Conservation (phyloP, 2,888 invertebrate species). For the Hirtodrosophila confusa region DNA sequence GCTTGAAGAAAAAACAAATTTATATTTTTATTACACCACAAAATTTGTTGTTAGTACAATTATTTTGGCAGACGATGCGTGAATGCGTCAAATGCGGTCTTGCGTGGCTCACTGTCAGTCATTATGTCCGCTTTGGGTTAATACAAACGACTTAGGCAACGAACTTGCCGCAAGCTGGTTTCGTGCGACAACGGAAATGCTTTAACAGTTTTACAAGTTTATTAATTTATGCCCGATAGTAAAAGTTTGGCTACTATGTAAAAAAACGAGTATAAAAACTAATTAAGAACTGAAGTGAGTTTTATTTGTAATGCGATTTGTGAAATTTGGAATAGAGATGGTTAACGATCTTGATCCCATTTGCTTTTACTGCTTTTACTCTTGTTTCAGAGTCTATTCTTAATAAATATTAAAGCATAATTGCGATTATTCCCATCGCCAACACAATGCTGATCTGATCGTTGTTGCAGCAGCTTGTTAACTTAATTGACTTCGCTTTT, state of each 20-base stretch:
- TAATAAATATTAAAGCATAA: slow-evolving; percentile 26
- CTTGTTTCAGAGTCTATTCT: slow-evolving; percentile 8
- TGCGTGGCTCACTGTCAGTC: slow-evolving; percentile 40
- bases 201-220: slow-evolving; percentile 64
- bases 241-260: slow-evolving; percentile 24
- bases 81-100: slow-evolving; percentile 64
- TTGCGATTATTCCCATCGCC: slow-evolving; percentile 50
- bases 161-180: slow-evolving; percentile 29
- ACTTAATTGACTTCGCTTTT: slow-evolving; percentile 72
- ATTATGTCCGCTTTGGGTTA: slow-evolving; percentile 35
- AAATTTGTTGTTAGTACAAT: slow-evolving; percentile 52
- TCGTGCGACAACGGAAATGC: slow-evolving; percentile 52
- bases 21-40: slow-evolving; percentile 58
- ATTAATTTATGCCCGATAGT: slow-evolving; percentile 62
- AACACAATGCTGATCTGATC: slow-evolving; percentile 2
- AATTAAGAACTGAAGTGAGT: slow-evolving; percentile 28
- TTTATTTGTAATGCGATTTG: slow-evolving; percentile 22
- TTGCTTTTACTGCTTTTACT: not conserved
- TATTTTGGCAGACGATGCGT: slow-evolving; percentile 72
- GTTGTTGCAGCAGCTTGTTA: slow-evolving; percentile 40
- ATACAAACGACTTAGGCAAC: slow-evolving; percentile 49
- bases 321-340: slow-evolving; percentile 2
- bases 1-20: slow-evolving; percentile 30
- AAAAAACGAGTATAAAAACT: slow-evolving; percentile 16
- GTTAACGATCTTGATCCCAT: too few relatives aligned